Evolutionary conservation across 2,797 vertebrate species (phyloP).

Genomic region (Hyperoplus immaculatus): DNA sequence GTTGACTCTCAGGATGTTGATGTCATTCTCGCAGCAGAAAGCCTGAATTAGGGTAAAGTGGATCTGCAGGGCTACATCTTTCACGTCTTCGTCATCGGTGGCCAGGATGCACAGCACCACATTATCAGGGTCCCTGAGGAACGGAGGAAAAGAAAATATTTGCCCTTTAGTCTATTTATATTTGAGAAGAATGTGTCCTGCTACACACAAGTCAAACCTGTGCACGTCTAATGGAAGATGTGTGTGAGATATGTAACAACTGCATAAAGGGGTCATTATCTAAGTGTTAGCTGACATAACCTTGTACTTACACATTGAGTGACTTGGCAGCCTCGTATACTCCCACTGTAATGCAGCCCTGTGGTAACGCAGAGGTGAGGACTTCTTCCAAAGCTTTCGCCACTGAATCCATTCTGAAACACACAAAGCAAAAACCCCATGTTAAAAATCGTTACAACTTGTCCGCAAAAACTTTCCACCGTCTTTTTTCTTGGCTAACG

Average conservation of each 20-base stretch:
- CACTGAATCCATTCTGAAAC: conserved; percentile 91
- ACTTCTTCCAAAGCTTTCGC: conserved; percentile 92
- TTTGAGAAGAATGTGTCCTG: background rate
- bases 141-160: background rate
- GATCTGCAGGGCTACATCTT: conserved; percentile 94
- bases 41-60: conserved; percentile 98
- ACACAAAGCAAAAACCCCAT: background rate
- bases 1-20: conserved; percentile 93
- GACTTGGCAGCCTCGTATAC: conserved; percentile 93
- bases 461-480: background rate
- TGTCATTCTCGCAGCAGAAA: conserved; percentile 97
- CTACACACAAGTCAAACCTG: background rate
- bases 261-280: background rate
- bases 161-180: background rate
- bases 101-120: conserved; percentile 94
- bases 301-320: conserved; percentile 91
- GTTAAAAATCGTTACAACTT: conserved; percentile 2
- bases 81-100: conserved; percentile 91
- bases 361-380: conserved; percentile 88
- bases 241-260: background rate
- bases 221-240: background rate
- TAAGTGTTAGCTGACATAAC: background rate
- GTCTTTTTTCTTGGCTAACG: background rate
- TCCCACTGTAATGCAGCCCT: conserved; percentile 90
- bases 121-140: conserved; percentile 92